phyloP scores from a whole-genome alignment of 2,888 invertebrate genomes.

The Himalopsyche japonica region DNA sequence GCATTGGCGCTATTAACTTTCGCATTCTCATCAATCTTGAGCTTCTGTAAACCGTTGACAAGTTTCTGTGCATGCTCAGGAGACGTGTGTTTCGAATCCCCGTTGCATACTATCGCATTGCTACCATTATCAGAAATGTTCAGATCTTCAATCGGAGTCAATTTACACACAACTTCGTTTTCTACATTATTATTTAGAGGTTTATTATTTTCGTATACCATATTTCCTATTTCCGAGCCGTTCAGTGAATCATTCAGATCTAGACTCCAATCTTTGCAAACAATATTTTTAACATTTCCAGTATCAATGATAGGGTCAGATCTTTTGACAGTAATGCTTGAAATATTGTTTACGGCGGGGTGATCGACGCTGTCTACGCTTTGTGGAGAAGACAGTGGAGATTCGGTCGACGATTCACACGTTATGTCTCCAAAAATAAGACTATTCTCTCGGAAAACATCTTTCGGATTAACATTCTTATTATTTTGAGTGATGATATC shows the following conservation, averaged over 20 bases:
- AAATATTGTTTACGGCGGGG: conserved; percentile 13
- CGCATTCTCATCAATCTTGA: conserved; percentile 25
- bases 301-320: not conserved
- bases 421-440: conserved; percentile 39
- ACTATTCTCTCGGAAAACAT: conserved; percentile 37
- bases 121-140: not conserved
- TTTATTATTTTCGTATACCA: not conserved
- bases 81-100: not conserved
- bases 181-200: not conserved
- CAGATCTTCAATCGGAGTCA: not conserved
- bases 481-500: not conserved
- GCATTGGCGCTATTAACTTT: conserved; percentile 11
- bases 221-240: not conserved
- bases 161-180: not conserved
- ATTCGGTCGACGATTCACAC: conserved; percentile 27
- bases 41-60: conserved; percentile 18
- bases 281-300: not conserved
- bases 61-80: not conserved
- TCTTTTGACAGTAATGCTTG: not conserved
- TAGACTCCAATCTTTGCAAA: not conserved
- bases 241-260: not conserved
- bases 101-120: not conserved
- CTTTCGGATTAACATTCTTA: conserved; percentile 30
- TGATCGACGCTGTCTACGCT: conserved; percentile 24
- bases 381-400: conserved; percentile 29